Percentiles rank a stretch among this genome's conserved stretches.
Evolutionary conservation across 2,888 invertebrate genomes (phyloP).

Genomic region (Andrena flavipes): DNA sequence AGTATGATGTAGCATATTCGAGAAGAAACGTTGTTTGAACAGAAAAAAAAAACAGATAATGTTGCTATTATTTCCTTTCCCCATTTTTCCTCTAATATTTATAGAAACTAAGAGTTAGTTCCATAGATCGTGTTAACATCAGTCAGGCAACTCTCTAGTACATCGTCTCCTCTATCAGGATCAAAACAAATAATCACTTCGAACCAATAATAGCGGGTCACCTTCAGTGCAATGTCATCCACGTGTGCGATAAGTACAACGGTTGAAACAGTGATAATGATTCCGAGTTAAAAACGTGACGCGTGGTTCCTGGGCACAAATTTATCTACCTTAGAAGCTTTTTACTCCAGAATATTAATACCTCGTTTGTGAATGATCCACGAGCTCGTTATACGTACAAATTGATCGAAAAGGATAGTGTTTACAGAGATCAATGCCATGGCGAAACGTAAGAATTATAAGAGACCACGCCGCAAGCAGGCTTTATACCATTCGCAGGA

Average conservation of each 20-base stretch:
- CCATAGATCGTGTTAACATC: not conserved
- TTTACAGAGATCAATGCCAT: conserved; percentile 22
- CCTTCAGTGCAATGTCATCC: conserved; percentile 33
- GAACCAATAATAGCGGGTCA: not conserved
- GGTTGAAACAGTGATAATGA: not conserved
- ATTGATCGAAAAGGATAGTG: not conserved
- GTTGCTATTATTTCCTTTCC: not conserved
- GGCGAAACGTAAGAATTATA: conserved; percentile 54
- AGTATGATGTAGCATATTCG: conserved; percentile 33
- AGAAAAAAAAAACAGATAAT: not conserved
- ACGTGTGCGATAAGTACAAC: conserved; percentile 16
- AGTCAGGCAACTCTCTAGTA: not conserved
- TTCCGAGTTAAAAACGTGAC: not conserved
- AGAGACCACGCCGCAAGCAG: conserved; percentile 41
- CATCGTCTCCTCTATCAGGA: not conserved
- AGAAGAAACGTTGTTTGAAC: conserved; percentile 50
- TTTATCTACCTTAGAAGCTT: not conserved
- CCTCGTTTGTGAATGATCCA: not conserved
- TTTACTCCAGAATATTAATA: not conserved
- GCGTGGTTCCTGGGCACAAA: not conserved
- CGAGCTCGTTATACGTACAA: not conserved
- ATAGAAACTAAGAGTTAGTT: not conserved
- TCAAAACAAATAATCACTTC: conserved; percentile 49
- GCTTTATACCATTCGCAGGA: conserved; percentile 14
- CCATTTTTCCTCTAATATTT: conserved; percentile 5